A percentile compares a stretch with the other conserved stretches of the same genome.
phyloP scores from a whole-genome alignment of 2,888 invertebrate species.

The Chesias legatella region DNA sequence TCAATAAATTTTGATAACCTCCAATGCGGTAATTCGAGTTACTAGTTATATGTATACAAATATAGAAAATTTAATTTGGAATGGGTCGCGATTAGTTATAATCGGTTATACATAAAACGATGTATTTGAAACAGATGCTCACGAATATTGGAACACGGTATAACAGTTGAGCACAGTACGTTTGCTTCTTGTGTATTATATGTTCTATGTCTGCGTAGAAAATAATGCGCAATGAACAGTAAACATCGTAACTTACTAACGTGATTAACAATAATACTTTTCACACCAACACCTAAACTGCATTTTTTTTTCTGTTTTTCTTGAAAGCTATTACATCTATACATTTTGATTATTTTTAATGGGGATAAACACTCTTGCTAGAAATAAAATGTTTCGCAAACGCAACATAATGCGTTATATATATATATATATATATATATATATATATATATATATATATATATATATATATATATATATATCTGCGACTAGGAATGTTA shows the following conservation, averaged over 20 bases:
- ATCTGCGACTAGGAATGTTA: constrained; percentile 57
- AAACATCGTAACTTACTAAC: constrained; percentile 5
- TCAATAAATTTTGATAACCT: constrained; percentile 6
- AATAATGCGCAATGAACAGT: constrained; percentile 6
- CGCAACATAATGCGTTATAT: no score
- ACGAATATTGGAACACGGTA: constrained; percentile 3
- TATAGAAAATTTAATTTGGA: constrained; percentile 19
- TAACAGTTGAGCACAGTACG: constrained; percentile 5
- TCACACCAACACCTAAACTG: not conserved
- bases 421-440: no score
- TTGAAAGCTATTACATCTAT: constrained; percentile 2
- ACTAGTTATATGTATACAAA: constrained; percentile 20
- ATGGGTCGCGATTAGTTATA: not conserved
- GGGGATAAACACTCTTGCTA: not conserved
- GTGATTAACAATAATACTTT: not conserved
- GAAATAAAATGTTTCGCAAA: not conserved
- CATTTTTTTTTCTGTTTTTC: no score
- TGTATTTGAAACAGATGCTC: no score
- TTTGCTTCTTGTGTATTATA: not conserved
- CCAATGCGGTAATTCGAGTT: constrained; percentile 10
- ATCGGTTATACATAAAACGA: no score
- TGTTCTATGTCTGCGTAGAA: no score
- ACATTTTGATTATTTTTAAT: no score
- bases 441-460: no score
- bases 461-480: no score